Conservation (phyloP, 2,888 invertebrate genomes). For the Magallana nippona region DNA sequence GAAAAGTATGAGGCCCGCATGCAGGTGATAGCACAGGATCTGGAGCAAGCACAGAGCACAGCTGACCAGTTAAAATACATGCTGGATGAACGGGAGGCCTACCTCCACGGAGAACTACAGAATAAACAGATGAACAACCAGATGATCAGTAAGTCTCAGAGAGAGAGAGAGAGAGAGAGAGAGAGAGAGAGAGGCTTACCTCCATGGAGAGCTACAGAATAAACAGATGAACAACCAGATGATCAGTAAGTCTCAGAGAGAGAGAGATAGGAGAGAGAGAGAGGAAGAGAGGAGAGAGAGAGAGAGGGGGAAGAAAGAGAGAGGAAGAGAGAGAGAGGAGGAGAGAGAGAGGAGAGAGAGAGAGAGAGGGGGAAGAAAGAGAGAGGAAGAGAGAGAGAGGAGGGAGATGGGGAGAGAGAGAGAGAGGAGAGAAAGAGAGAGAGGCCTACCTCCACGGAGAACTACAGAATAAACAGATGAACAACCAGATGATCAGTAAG, state of each 20-base stretch:
- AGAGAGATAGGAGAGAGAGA: background rate
- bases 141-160: constrained; percentile 68
- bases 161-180: background rate
- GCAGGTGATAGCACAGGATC: constrained; percentile 73
- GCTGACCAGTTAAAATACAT: constrained; percentile 71
- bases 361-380: too few relatives aligned
- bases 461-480: constrained; percentile 66
- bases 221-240: constrained; percentile 72
- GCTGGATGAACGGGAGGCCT: constrained; percentile 67
- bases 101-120: constrained; percentile 65
- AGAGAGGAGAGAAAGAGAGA: too few relatives aligned
- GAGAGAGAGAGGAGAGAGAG: too few relatives aligned
- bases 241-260: constrained; percentile 65
- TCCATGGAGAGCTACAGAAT: constrained; percentile 66
- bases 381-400: too few relatives aligned
- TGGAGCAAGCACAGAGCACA: constrained; percentile 73
- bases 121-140: constrained; percentile 71
- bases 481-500: constrained; percentile 74
- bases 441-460: constrained; percentile 68
- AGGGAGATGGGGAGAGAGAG: too few relatives aligned
- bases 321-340: too few relatives aligned
- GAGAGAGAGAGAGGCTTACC: constrained; percentile 55
- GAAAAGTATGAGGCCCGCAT: constrained; percentile 72
- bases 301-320: too few relatives aligned
- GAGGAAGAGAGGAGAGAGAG: too few relatives aligned